A percentile compares a stretch with the other conserved stretches of the same genome.
These are phyloP conservation scores for Caracal caracal DNA, from an alignment of 2,113 vertebrate species.

Conservation along the genomic window DNA sequence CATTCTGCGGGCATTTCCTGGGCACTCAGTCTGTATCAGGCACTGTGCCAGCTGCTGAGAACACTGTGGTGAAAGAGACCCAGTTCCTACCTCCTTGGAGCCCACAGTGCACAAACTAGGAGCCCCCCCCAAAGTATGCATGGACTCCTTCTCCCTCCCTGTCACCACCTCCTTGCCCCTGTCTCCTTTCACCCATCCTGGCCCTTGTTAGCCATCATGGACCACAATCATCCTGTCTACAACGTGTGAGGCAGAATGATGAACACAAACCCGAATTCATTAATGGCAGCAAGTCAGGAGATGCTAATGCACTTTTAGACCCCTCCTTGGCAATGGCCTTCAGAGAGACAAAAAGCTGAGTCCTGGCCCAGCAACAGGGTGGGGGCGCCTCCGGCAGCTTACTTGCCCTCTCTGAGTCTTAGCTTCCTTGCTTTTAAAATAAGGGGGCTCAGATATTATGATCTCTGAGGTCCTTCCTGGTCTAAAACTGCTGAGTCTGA, in stretches of 20 bases:
- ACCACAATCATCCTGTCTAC: background rate
- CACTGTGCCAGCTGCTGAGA: background rate
- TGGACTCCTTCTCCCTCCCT: background rate
- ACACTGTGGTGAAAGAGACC: background rate
- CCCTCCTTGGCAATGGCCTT: background rate
- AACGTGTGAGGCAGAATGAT: background rate
- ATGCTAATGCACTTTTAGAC: background rate
- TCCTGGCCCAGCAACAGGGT: background rate
- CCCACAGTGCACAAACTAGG: background rate
- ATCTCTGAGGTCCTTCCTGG: background rate
- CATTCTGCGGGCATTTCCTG: slow-evolving; percentile 9
- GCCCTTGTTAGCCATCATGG: background rate
- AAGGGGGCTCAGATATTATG: background rate
- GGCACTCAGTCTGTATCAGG: background rate
- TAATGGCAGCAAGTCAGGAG: background rate
- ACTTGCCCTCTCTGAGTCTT: background rate
- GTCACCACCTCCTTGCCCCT: background rate
- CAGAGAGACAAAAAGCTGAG: background rate
- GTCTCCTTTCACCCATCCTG: background rate
- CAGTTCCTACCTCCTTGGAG: background rate
- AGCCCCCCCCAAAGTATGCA: background rate
- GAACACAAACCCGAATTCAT: background rate
- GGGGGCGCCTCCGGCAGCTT: background rate
- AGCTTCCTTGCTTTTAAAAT: background rate
- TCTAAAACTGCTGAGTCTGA: slow-evolving; percentile 3